Conservation (phyloP, 2,113 vertebrate genomes). For the Agapornis roseicollis region DNA sequence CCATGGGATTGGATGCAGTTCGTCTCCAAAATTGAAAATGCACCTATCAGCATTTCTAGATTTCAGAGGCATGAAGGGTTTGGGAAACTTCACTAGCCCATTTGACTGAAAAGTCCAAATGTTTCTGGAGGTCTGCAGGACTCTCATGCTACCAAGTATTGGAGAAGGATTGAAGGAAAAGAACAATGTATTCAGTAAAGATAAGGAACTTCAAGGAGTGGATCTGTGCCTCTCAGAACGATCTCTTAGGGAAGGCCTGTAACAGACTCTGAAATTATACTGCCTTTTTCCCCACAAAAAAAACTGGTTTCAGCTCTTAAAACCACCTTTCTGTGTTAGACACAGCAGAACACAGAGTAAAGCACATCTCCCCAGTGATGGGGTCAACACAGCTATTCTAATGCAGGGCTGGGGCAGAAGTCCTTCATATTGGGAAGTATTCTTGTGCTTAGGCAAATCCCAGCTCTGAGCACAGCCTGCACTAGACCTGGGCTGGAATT, state of each 20-base stretch:
- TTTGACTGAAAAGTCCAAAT: neutral
- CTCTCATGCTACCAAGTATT: neutral
- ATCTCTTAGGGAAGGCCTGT: neutral
- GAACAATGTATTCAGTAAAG: neutral
- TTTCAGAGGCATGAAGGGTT: neutral
- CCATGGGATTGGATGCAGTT: rapidly evolving
- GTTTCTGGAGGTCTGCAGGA: neutral
- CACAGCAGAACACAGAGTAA: neutral
- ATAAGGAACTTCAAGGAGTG: neutral
- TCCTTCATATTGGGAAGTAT: neutral
- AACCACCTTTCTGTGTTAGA: neutral
- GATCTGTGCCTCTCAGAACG: neutral
- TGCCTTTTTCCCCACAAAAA: rapidly evolving
- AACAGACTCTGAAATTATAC: neutral
- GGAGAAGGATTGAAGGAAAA: neutral
- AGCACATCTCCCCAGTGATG: neutral
- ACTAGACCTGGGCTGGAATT: neutral
- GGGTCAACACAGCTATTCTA: neutral
- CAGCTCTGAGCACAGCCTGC: neutral
- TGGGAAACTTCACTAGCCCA: neutral
- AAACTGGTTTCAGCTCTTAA: neutral
- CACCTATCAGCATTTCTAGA: neutral
- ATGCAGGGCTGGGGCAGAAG: neutral
- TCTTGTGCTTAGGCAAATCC: neutral
- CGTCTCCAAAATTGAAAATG: neutral